Percentiles rank a stretch among this genome's conserved stretches.
These are phyloP conservation scores for Lycaena phlaeas DNA, from an alignment of 2,888 invertebrate genomes.

Conservation along the genomic window DNA sequence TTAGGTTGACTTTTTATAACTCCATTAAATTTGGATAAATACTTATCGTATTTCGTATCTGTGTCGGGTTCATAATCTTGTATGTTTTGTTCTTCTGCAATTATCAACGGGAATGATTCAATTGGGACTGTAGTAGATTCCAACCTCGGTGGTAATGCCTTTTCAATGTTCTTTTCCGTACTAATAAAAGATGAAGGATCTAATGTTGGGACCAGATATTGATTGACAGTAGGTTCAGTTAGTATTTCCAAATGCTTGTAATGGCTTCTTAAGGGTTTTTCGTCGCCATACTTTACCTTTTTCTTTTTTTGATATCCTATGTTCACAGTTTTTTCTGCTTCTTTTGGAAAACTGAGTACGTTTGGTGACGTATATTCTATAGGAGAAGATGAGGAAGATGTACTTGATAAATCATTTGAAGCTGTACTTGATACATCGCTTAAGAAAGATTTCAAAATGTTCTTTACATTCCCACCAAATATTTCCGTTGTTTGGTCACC, in stretches of 20 bases:
- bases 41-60: constrained; percentile 27
- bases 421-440: constrained; percentile 25
- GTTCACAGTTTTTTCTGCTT: constrained; percentile 44
- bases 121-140: constrained; percentile 12
- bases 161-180: constrained; percentile 18
- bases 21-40: constrained; percentile 42
- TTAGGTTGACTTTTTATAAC: constrained; percentile 34
- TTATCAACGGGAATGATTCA: neutral
- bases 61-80: constrained; percentile 28
- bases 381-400: constrained; percentile 32
- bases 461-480: constrained; percentile 49
- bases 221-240: constrained; percentile 38
- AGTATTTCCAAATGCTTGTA: constrained; percentile 48
- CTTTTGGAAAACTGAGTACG: constrained; percentile 28
- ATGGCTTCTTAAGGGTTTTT: constrained; percentile 39
- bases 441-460: constrained; percentile 53
- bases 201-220: constrained; percentile 25
- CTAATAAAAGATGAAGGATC: constrained; percentile 25
- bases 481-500: constrained; percentile 58
- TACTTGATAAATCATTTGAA: constrained; percentile 14
- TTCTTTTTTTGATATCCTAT: constrained; percentile 52
- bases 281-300: constrained; percentile 32
- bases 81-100: constrained; percentile 28
- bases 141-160: constrained; percentile 33
- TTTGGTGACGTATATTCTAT: constrained; percentile 28